A percentile compares a stretch with the other conserved stretches of the same genome.
These are phyloP conservation scores for Chaetodon auriga DNA, from an alignment of 2,113 vertebrate genomes.

Conservation along the genomic window DNA sequence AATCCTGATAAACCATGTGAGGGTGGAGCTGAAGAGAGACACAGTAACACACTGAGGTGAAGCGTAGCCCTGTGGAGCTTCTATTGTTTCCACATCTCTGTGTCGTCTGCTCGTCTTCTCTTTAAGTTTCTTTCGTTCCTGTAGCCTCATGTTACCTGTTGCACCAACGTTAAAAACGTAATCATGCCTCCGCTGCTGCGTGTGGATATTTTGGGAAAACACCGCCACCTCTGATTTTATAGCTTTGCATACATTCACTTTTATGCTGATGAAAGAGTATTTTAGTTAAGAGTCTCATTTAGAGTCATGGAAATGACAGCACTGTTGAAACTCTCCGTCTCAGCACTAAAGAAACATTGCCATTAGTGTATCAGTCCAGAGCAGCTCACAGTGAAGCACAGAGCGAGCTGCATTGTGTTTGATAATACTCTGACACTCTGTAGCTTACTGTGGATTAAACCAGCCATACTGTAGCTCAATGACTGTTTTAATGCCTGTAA, in stretches of 20 bases:
- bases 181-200: neutral
- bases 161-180: neutral
- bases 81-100: no score
- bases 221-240: neutral
- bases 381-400: neutral
- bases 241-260: neutral
- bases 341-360: neutral
- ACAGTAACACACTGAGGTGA: no score
- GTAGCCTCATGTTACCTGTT: no score
- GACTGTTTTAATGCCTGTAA: conserved; percentile 18
- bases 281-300: neutral
- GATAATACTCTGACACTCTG: neutral
- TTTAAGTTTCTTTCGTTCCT: no score
- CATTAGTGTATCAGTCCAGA: neutral
- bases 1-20: no score
- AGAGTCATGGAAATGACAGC: neutral
- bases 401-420: neutral
- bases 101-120: no score
- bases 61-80: no score
- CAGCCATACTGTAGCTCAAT: conserved; percentile 2
- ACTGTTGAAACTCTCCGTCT: neutral
- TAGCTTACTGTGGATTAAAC: neutral
- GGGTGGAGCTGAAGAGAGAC: no score
- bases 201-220: neutral
- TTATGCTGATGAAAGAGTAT: neutral